Base-by-base conservation (phyloP, 1,140 invertebrate genomes). In the Muscidifurax raptorellus region DNA sequence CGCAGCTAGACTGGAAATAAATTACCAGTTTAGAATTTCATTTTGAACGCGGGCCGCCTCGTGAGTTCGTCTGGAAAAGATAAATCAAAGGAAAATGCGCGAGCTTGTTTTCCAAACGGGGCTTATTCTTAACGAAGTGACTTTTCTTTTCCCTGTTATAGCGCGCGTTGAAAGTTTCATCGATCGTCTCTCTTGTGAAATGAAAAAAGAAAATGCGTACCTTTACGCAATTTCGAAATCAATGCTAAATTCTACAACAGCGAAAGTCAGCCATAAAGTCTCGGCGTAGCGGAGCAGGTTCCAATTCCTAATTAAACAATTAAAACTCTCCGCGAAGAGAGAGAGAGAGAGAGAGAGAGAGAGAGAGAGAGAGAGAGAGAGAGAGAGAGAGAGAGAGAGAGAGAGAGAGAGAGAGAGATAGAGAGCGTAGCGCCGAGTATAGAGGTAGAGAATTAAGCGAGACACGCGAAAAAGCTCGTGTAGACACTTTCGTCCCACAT, bases 21-120 rank as follows among this genome's bases (percentile, higher is more conserved):
- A 84, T 84, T 84, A 67, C 69, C 40, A 27, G 6, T 32, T 4
- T 71, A 80, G 52, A 84, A 80, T 84, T 84, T 74, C 30, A 84
- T 84, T 84, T 79, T 44, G 47, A 75, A 36, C 22, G 52, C 15
- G 69, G n/a, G 30, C 27, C 30, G 32, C 64, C 15, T 44, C 32
- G 30, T 18, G 52, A 71, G 27, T 78, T 71, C 66, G 18, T 67
- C n/a, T 59, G n/a, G 66, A 67, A 22, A 13, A 67, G 28, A 74
- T 40, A 27, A 82, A 76, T 76, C 28, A 82, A 66, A 82, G 5
- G 40, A n/a, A 66, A 76, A 40, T 25, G 22, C 9, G 32, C 64
- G 59, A 44, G 72, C 22, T 69, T 1, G 25, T 69, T 69, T 66
- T 40, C 30, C 28, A 72, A 72, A 72, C 6, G 18, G 36, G 28